Evolutionary conservation across 2,888 invertebrate genomes (phyloP).

Genomic region (Hermodice carunculata): DNA sequence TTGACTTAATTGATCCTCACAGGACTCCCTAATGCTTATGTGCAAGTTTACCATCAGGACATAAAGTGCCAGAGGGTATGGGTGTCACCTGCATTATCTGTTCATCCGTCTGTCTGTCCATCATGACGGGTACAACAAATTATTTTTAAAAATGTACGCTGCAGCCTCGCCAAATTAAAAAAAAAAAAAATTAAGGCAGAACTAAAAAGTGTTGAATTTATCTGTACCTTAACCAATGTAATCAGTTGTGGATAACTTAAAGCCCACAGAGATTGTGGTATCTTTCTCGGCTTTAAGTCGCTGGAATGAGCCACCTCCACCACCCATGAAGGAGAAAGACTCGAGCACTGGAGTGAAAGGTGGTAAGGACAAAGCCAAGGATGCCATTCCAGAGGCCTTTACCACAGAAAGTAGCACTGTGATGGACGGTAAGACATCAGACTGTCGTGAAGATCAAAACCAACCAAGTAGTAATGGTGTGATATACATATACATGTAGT

Average conservation of each 20-base stretch:
- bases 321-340: conserved; percentile 53
- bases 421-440: conserved; percentile 45
- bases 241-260: conserved; percentile 67
- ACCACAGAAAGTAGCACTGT: conserved; percentile 56
- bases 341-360: conserved; percentile 46
- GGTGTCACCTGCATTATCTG: too few species aligned
- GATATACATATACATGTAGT: too few species aligned
- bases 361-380: conserved; percentile 52
- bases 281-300: conserved; percentile 64
- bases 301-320: conserved; percentile 63
- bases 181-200: too few species aligned
- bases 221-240: conserved; percentile 22
- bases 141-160: too few species aligned
- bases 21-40: too few species aligned
- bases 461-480: not conserved
- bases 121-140: too few species aligned
- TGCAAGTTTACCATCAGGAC: too few species aligned
- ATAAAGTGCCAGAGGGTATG: too few species aligned
- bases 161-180: too few species aligned
- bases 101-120: too few species aligned
- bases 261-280: conserved; percentile 67
- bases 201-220: too few species aligned
- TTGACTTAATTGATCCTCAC: too few species aligned
- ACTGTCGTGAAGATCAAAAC: not conserved
- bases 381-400: conserved; percentile 58